Base-by-base conservation (phyloP, 1,140 invertebrate species). In the Nomia melanderi region DNA sequence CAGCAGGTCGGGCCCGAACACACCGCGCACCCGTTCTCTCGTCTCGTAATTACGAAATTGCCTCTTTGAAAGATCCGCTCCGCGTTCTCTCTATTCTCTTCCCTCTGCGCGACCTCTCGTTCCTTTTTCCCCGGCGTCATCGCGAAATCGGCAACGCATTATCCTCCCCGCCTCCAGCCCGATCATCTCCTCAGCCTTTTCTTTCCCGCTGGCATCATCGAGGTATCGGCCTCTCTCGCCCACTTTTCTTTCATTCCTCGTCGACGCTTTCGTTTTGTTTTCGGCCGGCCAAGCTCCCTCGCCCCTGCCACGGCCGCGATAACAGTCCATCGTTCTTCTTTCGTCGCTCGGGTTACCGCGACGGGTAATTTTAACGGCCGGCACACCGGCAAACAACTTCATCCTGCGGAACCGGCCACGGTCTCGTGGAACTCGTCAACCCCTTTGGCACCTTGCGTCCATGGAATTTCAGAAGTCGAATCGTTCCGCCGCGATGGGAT, bases 11-110 rank as follows among this genome's bases (percentile, higher is more conserved):
- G n/a, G n/a, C n/a, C n/a, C n/a, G n/a, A n/a, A n/a, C 79, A 57
- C 79, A 62, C 67, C 65, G 56, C 56, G 77, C 62, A 75, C 65
- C 78, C 83, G 72, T 82, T 77, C 69, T n/a, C 71, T 79, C 78
- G n/a, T 86, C 78, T 87, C 86, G 74, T 87, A 88, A 88, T 88
- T 88, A 87, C 86, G 71, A 88, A 87, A 88, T 88, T 88, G 86
- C 86, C 86, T 88, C 86, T 87, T 88, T 88, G 82, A 84, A 84
- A 80, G 82, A 84, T 84, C 82, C 82, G 82, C 82, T 83, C 82
- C 73, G 82, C 81, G 64, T 14, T 44, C 41, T 44, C 41, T 44
- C 41, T 44, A 9, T 11, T 39, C 6, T 39, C 36, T 39, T 39
- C 36, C 1, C 36, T 39, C 36, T 11, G 36, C 36, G 36, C 6